phyloP scores from a whole-genome alignment of 2,113 vertebrate species.

The Turdus rufiventris region DNA sequence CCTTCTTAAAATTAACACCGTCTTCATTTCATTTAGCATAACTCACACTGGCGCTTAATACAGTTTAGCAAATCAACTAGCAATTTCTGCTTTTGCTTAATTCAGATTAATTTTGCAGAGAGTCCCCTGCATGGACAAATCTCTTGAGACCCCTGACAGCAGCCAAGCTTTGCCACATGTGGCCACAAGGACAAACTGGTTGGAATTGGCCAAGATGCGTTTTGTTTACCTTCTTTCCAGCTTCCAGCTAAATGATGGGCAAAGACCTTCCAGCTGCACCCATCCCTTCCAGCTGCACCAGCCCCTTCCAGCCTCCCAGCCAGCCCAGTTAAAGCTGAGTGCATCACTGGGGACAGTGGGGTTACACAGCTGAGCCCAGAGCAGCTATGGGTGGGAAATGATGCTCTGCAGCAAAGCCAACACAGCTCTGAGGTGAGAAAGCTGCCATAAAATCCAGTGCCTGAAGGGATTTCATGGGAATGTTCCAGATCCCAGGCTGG shows the following conservation, averaged over 20 bases:
- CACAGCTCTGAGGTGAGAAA: background rate
- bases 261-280: background rate
- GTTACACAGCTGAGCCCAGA: background rate
- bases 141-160: background rate
- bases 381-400: background rate
- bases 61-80: background rate
- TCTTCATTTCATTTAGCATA: background rate
- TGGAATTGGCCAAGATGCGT: background rate
- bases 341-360: background rate
- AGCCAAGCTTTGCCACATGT: background rate
- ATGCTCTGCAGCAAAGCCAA: background rate
- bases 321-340: background rate
- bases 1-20: background rate
- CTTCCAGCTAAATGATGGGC: background rate
- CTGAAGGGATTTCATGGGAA: background rate
- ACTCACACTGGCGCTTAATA: background rate
- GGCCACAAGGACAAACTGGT: background rate
- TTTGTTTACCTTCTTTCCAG: background rate
- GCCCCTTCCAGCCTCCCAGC: background rate
- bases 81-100: background rate
- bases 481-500: background rate
- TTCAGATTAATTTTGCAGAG: background rate
- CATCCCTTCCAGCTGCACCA: background rate
- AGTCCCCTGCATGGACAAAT: background rate
- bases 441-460: background rate